Evolutionary conservation across 2,888 invertebrate genomes (phyloP).

Genomic region (Zhengitettix transpicula): DNA sequence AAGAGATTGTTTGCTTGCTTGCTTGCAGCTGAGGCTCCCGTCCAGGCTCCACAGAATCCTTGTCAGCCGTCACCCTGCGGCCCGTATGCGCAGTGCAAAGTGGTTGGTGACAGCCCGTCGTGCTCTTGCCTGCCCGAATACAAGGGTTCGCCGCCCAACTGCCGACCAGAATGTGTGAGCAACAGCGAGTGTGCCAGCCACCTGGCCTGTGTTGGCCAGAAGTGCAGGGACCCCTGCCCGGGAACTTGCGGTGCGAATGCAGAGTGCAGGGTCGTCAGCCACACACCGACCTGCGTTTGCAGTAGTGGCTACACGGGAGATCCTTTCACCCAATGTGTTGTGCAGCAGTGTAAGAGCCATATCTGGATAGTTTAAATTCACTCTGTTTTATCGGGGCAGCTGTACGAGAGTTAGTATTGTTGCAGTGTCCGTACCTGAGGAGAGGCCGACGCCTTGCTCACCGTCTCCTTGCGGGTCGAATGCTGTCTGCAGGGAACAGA

Average conservation of each 20-base stretch:
- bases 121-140: slow-evolving; percentile 34
- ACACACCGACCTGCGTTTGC: slow-evolving; percentile 57
- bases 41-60: slow-evolving; percentile 22
- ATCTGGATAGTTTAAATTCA: not conserved
- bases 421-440: slow-evolving; percentile 23
- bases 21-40: slow-evolving; percentile 4
- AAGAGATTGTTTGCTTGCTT: not conserved
- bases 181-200: slow-evolving; percentile 37
- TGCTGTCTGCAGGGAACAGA: slow-evolving; percentile 49
- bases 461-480: slow-evolving; percentile 58
- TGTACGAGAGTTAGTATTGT: not conserved
- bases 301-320: slow-evolving; percentile 49
- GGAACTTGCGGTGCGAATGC: slow-evolving; percentile 54
- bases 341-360: slow-evolving; percentile 7
- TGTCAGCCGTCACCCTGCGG: slow-evolving; percentile 32
- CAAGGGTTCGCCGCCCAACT: slow-evolving; percentile 24
- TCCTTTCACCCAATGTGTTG: slow-evolving; percentile 50
- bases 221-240: slow-evolving; percentile 38
- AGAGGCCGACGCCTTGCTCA: slow-evolving; percentile 19
- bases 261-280: slow-evolving; percentile 57
- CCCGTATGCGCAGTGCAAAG: slow-evolving; percentile 31
- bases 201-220: slow-evolving; percentile 31
- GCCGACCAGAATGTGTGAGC: slow-evolving; percentile 31
- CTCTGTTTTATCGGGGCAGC: not conserved
- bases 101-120: slow-evolving; percentile 32